phyloP scores from a whole-genome alignment of 53 echinoderm and acorn worm genomes.

The Luidia sarsii region DNA sequence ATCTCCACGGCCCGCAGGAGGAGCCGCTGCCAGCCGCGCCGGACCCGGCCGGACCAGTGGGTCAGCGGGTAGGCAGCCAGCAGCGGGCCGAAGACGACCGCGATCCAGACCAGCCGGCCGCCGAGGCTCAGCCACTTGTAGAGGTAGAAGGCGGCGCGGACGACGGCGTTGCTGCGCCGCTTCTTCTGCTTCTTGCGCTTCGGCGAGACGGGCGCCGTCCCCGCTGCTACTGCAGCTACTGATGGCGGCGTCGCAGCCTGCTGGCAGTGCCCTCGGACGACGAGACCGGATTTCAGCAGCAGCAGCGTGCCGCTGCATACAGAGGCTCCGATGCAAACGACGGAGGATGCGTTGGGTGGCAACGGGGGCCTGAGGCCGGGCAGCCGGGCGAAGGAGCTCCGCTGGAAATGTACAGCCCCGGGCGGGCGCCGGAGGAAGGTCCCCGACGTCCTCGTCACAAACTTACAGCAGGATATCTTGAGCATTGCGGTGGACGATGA shows the following conservation, averaged over 20 bases:
- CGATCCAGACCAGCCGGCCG: conserved; percentile 46
- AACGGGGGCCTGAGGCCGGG: neutral
- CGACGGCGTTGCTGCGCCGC: conserved; percentile 20
- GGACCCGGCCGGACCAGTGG: conserved; percentile 7
- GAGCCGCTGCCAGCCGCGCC: conserved; percentile 58
- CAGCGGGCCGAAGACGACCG: conserved; percentile 64
- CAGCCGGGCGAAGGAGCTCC: neutral
- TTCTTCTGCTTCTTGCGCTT: conserved; percentile 28
- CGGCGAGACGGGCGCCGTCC: too few relatives aligned
- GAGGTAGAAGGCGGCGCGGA: conserved; percentile 22
- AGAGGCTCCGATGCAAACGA: neutral
- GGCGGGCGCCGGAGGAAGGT: neutral
- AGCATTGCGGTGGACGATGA: too few relatives aligned
- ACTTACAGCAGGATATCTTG: neutral
- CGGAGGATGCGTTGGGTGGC: neutral
- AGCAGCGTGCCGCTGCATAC: neutral
- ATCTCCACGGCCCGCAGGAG: conserved; percentile 71
- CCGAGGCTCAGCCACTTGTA: conserved; percentile 49
- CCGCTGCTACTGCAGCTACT: neutral
- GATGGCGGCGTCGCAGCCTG: neutral
- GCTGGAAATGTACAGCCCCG: neutral
- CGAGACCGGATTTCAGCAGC: too few relatives aligned
- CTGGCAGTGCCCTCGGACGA: conserved; percentile 25
- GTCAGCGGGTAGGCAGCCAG: conserved; percentile 60
- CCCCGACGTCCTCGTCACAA: neutral